Evolutionary conservation across 2,113 vertebrate species (phyloP).

Genomic region (Dasyprocta punctata): DNA sequence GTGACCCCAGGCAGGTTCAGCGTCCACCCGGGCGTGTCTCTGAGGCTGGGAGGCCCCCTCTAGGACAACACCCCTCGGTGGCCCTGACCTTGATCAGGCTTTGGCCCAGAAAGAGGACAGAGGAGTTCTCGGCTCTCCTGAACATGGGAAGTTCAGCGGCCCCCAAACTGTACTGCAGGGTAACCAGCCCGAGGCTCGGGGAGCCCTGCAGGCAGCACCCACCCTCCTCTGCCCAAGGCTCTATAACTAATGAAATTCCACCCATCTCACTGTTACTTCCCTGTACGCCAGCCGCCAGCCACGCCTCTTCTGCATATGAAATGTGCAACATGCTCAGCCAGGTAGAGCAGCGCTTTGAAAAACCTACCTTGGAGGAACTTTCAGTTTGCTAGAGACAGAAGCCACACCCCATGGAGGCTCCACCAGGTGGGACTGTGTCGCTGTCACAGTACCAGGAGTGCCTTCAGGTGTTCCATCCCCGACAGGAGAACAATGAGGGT

Average conservation of each 20-base stretch:
- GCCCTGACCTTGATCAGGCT: not conserved
- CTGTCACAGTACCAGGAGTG: fast-evolving
- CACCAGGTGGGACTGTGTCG: fast-evolving
- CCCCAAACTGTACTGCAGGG: not conserved
- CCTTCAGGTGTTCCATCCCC: not conserved
- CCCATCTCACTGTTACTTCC: no score
- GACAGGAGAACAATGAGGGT: not conserved
- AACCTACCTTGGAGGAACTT: not conserved
- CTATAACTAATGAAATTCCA: not conserved
- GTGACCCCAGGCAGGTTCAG: conserved; percentile 39
- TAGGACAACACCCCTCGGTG: fast-evolving
- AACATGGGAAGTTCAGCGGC: not conserved
- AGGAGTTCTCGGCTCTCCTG: not conserved
- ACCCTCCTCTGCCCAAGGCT: not conserved
- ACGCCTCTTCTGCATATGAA: not conserved
- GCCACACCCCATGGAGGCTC: not conserved
- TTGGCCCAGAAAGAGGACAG: not conserved
- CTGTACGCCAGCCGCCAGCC: no score
- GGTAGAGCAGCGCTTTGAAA: not conserved
- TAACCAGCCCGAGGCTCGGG: not conserved
- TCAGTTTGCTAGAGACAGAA: not conserved
- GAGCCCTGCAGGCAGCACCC: not conserved
- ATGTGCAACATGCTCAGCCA: not conserved
- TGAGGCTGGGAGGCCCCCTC: not conserved
- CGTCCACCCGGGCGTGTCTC: conserved; percentile 53